A percentile compares a stretch with the other conserved stretches of the same genome.
Evolutionary conservation across 2,888 invertebrate species (phyloP).

Genomic region (Caenorhabditis doughertyi): DNA sequence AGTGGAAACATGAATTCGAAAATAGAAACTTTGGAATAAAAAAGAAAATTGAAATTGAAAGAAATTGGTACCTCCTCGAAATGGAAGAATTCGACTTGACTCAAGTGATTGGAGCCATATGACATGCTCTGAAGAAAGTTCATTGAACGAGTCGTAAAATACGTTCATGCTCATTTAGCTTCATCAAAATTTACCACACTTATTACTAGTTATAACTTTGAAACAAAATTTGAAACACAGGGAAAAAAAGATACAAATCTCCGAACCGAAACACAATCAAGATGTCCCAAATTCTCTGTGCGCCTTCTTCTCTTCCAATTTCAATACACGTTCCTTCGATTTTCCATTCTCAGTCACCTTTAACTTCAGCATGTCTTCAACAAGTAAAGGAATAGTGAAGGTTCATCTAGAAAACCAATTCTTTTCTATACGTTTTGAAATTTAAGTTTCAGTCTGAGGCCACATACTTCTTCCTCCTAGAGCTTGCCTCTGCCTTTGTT

Average conservation of each 20-base stretch:
- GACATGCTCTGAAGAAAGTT: no score
- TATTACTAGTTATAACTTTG: no score
- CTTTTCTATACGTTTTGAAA: neutral
- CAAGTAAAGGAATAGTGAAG: constrained; percentile 8
- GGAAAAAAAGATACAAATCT: constrained; percentile 10
- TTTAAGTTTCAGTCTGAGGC: constrained; percentile 37
- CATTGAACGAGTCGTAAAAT: no score
- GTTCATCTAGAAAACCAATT: neutral
- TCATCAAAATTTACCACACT: no score
- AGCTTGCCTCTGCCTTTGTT: constrained; percentile 77
- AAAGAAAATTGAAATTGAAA: no score
- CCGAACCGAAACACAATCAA: constrained; percentile 17
- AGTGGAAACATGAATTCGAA: no score
- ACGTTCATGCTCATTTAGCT: no score
- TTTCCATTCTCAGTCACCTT: neutral
- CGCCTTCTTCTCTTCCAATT: neutral
- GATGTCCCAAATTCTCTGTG: constrained; percentile 19
- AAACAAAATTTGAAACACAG: neutral
- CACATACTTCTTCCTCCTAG: constrained; percentile 67
- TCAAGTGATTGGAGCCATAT: no score
- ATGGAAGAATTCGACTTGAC: no score
- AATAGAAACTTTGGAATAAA: no score
- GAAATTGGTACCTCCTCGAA: no score
- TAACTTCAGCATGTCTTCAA: neutral
- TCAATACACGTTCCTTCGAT: neutral